Conservation (phyloP, 2,113 vertebrate genomes). For the Scomber japonicus region DNA sequence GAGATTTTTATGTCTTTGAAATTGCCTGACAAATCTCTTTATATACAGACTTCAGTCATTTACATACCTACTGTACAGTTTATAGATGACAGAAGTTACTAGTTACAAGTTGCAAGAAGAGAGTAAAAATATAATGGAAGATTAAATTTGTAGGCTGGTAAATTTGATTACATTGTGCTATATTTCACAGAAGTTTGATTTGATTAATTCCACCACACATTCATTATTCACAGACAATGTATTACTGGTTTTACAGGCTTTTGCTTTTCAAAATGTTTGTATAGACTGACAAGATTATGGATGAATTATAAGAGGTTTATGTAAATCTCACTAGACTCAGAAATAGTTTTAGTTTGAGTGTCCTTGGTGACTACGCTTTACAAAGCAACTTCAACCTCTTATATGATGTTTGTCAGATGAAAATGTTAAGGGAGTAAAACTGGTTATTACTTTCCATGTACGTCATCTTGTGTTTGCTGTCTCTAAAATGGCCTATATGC, state of each 20-base stretch:
- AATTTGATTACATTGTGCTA: not conserved
- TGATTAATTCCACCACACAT: not conserved
- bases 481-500: constrained; percentile 1
- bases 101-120: not conserved
- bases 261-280: constrained; percentile 18
- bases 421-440: not conserved
- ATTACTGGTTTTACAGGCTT: constrained; percentile 4
- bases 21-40: constrained; percentile 9
- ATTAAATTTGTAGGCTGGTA: not conserved
- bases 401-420: not conserved
- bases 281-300: constrained; percentile 15
- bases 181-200: not conserved
- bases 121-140: too few relatives aligned
- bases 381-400: constrained; percentile 4
- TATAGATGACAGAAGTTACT: too few relatives aligned
- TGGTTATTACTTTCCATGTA: not conserved
- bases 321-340: constrained; percentile 28
- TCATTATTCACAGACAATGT: constrained; percentile 1
- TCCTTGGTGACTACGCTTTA: constrained; percentile 1
- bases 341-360: constrained; percentile 4
- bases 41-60: not conserved
- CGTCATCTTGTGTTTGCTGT: not conserved
- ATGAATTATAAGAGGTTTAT: constrained; percentile 30
- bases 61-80: too few relatives aligned
- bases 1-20: constrained; percentile 8